Conservation (phyloP, 2,797 vertebrate genomes). For the Capromys pilorides region DNA sequence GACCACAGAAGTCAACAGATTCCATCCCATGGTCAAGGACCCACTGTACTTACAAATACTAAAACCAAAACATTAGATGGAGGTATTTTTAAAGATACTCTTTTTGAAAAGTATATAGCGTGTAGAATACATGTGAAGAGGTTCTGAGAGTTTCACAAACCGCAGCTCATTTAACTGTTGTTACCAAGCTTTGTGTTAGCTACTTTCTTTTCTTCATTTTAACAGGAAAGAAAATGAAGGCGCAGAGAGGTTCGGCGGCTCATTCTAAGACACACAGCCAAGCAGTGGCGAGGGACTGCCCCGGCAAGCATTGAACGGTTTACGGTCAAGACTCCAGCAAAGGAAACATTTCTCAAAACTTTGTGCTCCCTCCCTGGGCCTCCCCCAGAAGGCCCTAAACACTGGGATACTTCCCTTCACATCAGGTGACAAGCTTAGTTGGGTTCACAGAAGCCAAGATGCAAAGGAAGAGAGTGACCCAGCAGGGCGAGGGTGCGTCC, state of each 20-base stretch:
- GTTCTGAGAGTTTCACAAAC: background rate
- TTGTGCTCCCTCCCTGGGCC: background rate
- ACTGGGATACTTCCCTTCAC: background rate
- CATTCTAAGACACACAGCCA: background rate
- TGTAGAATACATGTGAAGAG: background rate
- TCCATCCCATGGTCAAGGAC: background rate
- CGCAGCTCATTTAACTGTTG: background rate
- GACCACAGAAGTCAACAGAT: background rate
- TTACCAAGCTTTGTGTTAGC: background rate
- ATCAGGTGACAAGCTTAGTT: background rate
- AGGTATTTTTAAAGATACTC: background rate
- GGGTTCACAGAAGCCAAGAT: background rate
- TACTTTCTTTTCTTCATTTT: constrained; percentile 22
- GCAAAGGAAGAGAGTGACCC: background rate
- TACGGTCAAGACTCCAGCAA: background rate
- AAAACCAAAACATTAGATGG: background rate
- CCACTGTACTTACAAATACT: background rate
- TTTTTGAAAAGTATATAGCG: background rate
- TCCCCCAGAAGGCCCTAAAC: background rate
- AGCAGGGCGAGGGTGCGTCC: background rate
- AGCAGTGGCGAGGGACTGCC: background rate
- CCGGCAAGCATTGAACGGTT: background rate
- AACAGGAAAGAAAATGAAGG: background rate
- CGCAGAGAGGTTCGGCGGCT: background rate
- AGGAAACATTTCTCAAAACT: background rate